A percentile compares a stretch with the other conserved stretches of the same genome.
Evolutionary conservation across 2,888 invertebrate species (phyloP).

Genomic region (Ophion ventricosus): DNA sequence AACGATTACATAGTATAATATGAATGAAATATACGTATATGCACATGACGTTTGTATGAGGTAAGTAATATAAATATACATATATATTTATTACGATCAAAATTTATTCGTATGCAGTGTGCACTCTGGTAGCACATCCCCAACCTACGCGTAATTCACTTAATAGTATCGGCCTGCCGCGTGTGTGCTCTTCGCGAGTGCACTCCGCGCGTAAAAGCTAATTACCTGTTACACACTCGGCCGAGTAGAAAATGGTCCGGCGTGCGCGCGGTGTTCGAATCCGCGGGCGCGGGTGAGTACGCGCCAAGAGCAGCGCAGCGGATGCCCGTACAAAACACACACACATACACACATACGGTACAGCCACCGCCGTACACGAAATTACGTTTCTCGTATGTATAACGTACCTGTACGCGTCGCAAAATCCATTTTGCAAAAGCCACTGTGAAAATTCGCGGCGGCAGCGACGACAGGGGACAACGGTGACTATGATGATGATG

Average conservation of each 20-base stretch:
- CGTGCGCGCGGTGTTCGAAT: constrained; percentile 55
- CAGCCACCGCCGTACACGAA: neutral
- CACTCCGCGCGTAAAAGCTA: constrained; percentile 73
- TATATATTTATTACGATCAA: neutral
- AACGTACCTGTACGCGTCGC: neutral
- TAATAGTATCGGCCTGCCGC: constrained; percentile 69
- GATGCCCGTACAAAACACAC: neutral
- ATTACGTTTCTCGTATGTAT: neutral
- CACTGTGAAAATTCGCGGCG: constrained; percentile 40
- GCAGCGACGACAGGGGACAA: neutral
- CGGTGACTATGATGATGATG: too few species aligned
- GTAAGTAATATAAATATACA: neutral
- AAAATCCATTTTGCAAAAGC: constrained; percentile 32
- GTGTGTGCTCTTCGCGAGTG: constrained; percentile 51
- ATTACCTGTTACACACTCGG: constrained; percentile 78
- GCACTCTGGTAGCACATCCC: constrained; percentile 30
- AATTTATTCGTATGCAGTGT: constrained; percentile 37
- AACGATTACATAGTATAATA: too few species aligned
- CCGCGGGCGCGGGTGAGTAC: constrained; percentile 18
- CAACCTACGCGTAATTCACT: constrained; percentile 73
- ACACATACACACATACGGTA: neutral
- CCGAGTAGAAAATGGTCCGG: constrained; percentile 76
- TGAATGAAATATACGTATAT: too few species aligned
- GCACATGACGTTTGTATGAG: neutral
- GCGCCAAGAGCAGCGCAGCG: neutral